Evolutionary conservation across 2,113 vertebrate genomes (phyloP), one percentile per base, ranked within the genome.

Genomic region (Psophia crepitans): DNA sequence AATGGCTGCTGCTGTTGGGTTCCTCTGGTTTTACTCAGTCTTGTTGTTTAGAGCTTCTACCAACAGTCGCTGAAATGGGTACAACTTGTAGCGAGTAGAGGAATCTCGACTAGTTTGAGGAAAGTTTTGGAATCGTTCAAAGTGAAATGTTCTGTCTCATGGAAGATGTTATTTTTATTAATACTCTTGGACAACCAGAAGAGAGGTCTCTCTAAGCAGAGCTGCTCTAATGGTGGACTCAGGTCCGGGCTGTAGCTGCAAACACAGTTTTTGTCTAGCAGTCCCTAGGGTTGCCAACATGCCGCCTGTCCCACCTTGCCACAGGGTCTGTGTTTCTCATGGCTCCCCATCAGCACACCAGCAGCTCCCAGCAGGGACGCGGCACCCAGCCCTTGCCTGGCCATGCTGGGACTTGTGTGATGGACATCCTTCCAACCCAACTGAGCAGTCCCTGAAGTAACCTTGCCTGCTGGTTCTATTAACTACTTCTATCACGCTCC

Each of bases 401-500:
- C 63, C 27, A 27, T 0, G 2, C 23, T 56, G n/a, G 73, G 41
- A 57, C 41, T 32, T n/a, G 65, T 76, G 89, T 1, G 2, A 53
- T 65, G 90, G 92, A 91, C 69, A 27, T 44, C 32, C 69, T 60
- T 78, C 28, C 81, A 89, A 54, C 87, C 24, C 44, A 24, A 6
- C 49, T 0, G 0, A 68, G 63, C 26, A 79, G 51, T 65, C 44
- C 76, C 68, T 66, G 83, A 81, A 77, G 80, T 94, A 95, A 96
- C 73, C 65, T 37, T 95, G 74, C 69, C 85, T 96, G 89, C 84
- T 84, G 78, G n/a, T n/a, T n/a, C 95, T 95, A 78, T 87, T 96
- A 95, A 85, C 83, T 66, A 83, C 89, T 93, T 90, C 54, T 92
- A 1, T 82, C 58, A 39, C 3, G 1, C 77, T 81, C 35, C 61